Conservation (phyloP, 1,140 invertebrate genomes). For the Apis florea region DNA sequence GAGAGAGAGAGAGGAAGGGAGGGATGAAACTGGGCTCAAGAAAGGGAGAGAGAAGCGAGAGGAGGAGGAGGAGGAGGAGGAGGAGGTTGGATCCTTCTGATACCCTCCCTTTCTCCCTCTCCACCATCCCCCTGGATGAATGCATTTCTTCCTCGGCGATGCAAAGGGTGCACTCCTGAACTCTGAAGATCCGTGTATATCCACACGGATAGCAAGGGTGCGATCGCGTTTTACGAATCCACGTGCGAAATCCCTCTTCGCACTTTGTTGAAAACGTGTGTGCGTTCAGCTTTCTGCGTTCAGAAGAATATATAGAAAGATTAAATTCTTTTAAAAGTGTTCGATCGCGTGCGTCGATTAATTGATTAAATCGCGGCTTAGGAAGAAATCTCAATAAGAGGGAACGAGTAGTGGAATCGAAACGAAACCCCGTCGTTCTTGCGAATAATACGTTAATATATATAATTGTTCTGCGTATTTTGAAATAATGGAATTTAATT, state of each 20-base stretch:
- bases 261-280: conserved; percentile 23
- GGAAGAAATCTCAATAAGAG: no score
- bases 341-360: no score
- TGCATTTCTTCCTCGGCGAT: conserved; percentile 63
- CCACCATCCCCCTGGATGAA: conserved; percentile 64
- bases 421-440: no score
- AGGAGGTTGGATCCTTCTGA: conserved; percentile 70
- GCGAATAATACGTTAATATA: no score
- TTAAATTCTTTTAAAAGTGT: background rate
- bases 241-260: conserved; percentile 28
- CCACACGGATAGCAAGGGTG: conserved; percentile 42
- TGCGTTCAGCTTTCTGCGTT: background rate
- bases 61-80: no score
- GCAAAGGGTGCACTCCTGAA: conserved; percentile 50
- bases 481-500: no score
- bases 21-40: conserved; percentile 32
- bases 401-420: no score
- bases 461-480: no score
- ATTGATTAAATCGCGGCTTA: no score
- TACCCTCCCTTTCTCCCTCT: conserved; percentile 54
- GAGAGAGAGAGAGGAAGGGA: conserved; percentile 28
- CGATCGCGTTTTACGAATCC: conserved; percentile 44
- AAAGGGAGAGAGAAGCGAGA: conserved; percentile 34
- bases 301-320: background rate
- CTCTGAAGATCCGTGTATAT: conserved; percentile 1